Evolutionary conservation across 2,113 vertebrate species (phyloP), one percentile per base, ranked within the genome.

Genomic region (Gallinago undulata): DNA sequence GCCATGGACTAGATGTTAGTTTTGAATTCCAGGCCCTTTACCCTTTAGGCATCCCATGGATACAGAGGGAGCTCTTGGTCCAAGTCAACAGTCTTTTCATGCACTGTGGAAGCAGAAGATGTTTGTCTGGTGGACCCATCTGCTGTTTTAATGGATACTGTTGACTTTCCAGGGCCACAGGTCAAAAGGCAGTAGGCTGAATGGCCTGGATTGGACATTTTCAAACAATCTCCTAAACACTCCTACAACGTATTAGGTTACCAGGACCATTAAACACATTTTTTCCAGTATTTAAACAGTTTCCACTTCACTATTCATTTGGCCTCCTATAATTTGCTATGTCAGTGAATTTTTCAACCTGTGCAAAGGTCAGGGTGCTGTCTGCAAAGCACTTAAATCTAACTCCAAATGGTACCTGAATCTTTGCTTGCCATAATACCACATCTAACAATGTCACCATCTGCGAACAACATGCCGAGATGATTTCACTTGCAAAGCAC

Each of bases 371-470:
- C 35, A 6, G n/a, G 35, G 37, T 39, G 27, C 6, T 27, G 64
- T 77, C 78, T 83, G 33, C 45, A 93, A 33, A 3, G 8, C 51
- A 47, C 64, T 84, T 74, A 51, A 66, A 60, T 77, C 84, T 55
- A 66, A 75, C 64, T 81, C 70, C 48, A 87, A 89, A 74, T 0
- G 2, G 37, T 67, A 94, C 92, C 87, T 87, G 90, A 94, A 67
- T 56, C n/a, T 72, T 55, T 55, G 66, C 27, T 51, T 81, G 60
- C 47, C 9, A 0, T 56, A 24, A 24, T 8, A 63, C 43, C 23
- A 59, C 77, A 91, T 67, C 80, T 64, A 91, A 84, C 66, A 37
- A 53, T 62, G 70, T 85, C 95, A 96, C 89, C 86, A 92, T 75
- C 89, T 94, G 93, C 63, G 79, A 94, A 63, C 86, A 93, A 77